These are phyloP conservation scores for Liparis tanakae DNA, from an alignment of 2,797 vertebrate genomes.

Conservation along the genomic window DNA sequence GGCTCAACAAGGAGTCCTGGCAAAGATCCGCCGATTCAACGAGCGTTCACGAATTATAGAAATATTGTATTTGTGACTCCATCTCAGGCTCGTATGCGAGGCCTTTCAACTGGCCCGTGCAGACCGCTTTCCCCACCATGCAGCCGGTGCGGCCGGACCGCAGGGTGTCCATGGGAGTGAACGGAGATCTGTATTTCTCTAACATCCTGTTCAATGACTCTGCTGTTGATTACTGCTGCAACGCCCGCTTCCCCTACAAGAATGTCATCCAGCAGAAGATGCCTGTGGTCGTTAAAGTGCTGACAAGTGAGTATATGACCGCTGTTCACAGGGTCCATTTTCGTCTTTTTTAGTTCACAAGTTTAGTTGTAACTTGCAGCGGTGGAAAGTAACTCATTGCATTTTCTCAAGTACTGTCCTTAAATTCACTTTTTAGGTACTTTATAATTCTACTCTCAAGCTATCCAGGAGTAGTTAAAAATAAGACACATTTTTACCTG, in stretches of 20 bases:
- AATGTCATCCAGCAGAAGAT: conserved; percentile 99
- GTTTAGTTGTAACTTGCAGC: neutral
- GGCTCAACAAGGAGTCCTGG: neutral
- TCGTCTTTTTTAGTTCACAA: neutral
- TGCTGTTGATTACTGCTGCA: conserved; percentile 93
- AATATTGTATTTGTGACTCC: neutral
- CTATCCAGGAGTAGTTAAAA: neutral
- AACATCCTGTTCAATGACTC: conserved; percentile 92
- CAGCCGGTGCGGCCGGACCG: conserved; percentile 92
- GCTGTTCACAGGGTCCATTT: neutral
- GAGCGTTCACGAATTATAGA: neutral
- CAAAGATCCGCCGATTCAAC: neutral
- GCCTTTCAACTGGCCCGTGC: conserved; percentile 79
- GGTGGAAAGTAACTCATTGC: neutral
- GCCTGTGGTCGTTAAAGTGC: conserved; percentile 93
- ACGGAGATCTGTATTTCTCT: conserved; percentile 95
- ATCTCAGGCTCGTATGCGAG: conserved; percentile 76
- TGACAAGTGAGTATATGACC: conserved; percentile 89
- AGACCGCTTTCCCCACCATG: conserved; percentile 87
- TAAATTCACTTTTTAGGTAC: neutral
- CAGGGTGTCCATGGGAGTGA: conserved; percentile 94
- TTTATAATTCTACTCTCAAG: neutral
- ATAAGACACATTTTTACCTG: neutral
- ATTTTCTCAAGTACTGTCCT: neutral
- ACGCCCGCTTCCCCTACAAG: conserved; percentile 93